phyloP scores from a whole-genome alignment of 92 coral and sea anemone genomes.

The Scolanthus callimorphus region DNA sequence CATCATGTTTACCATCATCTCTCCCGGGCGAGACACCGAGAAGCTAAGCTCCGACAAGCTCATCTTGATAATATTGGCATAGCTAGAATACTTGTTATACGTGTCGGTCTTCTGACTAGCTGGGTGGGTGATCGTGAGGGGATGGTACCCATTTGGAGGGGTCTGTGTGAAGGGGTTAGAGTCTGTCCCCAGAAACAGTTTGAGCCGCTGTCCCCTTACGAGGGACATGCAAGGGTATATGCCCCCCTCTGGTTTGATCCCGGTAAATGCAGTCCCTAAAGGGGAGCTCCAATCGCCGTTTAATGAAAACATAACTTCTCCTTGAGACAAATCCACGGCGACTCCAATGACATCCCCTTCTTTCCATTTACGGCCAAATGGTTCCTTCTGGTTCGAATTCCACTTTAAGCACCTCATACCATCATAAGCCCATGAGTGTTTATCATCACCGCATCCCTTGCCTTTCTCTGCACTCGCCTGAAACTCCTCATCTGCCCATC shows the following conservation, averaged over 20 bases:
- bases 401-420: conserved; percentile 58
- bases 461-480: conserved; percentile 52
- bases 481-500: conserved; percentile 65
- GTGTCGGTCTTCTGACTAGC: background rate
- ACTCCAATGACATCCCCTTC: conserved; percentile 58
- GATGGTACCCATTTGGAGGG: conserved; percentile 52
- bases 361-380: conserved; percentile 55
- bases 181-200: conserved; percentile 43
- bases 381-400: conserved; percentile 38
- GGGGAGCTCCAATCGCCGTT: conserved; percentile 49
- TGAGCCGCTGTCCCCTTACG: conserved; percentile 54
- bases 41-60: conserved; percentile 57
- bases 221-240: conserved; percentile 67
- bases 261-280: conserved; percentile 51
- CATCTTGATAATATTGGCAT: conserved; percentile 56
- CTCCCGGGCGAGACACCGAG: conserved; percentile 55
- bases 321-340: conserved; percentile 40
- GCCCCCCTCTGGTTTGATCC: conserved; percentile 31
- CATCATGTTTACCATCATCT: conserved; percentile 69
- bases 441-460: conserved; percentile 66
- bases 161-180: conserved; percentile 41
- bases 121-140: conserved; percentile 35
- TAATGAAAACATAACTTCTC: conserved; percentile 37
- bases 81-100: conserved; percentile 42
- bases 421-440: conserved; percentile 71